Conservation (phyloP, 1,140 invertebrate species). For the Penaeus chinensis region DNA sequence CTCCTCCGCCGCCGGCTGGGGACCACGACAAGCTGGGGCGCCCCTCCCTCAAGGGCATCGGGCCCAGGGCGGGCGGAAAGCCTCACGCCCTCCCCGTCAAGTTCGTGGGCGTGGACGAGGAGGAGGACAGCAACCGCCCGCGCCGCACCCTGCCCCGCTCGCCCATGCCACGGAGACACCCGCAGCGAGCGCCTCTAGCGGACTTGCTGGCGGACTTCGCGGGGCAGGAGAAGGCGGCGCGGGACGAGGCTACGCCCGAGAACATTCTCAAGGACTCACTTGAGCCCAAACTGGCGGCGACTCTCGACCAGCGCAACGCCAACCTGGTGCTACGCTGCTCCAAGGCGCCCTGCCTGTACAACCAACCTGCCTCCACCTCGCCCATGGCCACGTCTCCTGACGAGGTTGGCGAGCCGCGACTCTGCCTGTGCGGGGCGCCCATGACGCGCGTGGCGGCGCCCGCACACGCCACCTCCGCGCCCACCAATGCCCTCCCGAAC, state of each 20-base stretch:
- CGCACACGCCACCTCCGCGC: conserved; percentile 58
- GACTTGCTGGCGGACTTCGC: conserved; percentile 63
- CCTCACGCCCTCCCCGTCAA: conserved; percentile 68
- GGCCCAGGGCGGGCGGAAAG: conserved; percentile 63
- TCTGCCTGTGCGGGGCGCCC: conserved; percentile 64
- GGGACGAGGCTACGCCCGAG: conserved; percentile 68
- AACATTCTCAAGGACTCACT: conserved; percentile 63
- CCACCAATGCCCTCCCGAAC: conserved; percentile 39
- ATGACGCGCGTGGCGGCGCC: conserved; percentile 63
- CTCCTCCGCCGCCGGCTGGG: conserved; percentile 40
- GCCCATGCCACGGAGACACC: conserved; percentile 48
- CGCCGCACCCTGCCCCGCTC: conserved; percentile 59
- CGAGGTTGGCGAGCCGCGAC: conserved; percentile 52
- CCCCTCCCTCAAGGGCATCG: conserved; percentile 59
- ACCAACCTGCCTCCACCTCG: conserved; percentile 65
- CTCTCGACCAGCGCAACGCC: conserved; percentile 60
- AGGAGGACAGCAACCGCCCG: conserved; percentile 57
- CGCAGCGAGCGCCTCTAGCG: conserved; percentile 50
- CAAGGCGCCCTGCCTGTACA: conserved; percentile 65
- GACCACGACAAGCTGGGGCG: conserved; percentile 37
- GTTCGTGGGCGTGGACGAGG: conserved; percentile 67
- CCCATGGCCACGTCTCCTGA: conserved; percentile 55
- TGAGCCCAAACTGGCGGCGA: conserved; percentile 60
- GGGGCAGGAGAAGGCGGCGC: conserved; percentile 70
- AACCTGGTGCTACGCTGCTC: conserved; percentile 63